Base-by-base conservation (phyloP, 1,140 invertebrate genomes). In the Parasteatoda tepidariorum region DNA sequence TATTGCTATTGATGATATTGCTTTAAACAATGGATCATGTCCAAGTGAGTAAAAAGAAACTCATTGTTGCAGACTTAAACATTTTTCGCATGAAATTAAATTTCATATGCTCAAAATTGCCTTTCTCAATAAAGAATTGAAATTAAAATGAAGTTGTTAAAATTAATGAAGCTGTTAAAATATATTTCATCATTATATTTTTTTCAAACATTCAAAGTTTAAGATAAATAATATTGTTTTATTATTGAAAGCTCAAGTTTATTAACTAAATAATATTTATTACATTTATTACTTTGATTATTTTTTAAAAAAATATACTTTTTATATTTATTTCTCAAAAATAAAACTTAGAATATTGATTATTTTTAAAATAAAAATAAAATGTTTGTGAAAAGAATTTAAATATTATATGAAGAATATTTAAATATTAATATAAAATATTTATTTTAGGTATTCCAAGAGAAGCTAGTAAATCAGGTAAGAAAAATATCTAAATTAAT, bases 31-130 rank as follows among this genome's bases (percentile, higher is more conserved):
- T 75, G 84, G 84, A 57, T 74, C 84, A 1, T 85, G 84, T 54
- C 84, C 84, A 33, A 83, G 84, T 85, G 67, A 54, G 70, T 54
- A n/a, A n/a, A n/a, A n/a, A n/a, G n/a, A n/a, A n/a, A n/a, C n/a
- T n/a, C n/a, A n/a, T n/a, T n/a, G n/a, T n/a, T n/a, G n/a, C n/a
- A n/a, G n/a, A n/a, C n/a, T n/a, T n/a, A n/a, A n/a, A n/a, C n/a
- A n/a, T n/a, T n/a, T n/a, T n/a, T n/a, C n/a, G n/a, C n/a, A n/a
- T n/a, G n/a, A n/a, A n/a, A n/a, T n/a, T n/a, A n/a, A n/a, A n/a
- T n/a, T n/a, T n/a, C n/a, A n/a, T n/a, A n/a, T n/a, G n/a, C n/a
- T n/a, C n/a, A n/a, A n/a, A n/a, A n/a, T n/a, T n/a, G n/a, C n/a
- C n/a, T n/a, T n/a, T n/a, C n/a, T n/a, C n/a, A n/a, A n/a, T n/a